Evolutionary conservation across 2,113 vertebrate species (phyloP).

Genomic region (Gopherus flavomarginatus): DNA sequence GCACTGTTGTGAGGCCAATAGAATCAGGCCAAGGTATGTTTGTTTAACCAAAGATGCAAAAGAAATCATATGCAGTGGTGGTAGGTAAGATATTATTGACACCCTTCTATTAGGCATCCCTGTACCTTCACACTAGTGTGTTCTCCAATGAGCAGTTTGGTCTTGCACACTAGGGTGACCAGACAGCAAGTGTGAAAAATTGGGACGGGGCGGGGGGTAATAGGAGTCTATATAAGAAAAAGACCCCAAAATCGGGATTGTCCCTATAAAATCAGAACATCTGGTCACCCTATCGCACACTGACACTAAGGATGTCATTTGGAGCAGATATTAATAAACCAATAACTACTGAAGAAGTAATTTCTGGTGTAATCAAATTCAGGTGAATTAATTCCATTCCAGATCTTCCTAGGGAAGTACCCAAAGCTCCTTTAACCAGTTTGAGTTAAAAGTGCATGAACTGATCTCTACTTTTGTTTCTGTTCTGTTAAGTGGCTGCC

Average conservation of each 20-base stretch:
- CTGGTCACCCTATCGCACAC: no score
- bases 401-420: constrained; percentile 56
- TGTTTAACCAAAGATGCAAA: background rate
- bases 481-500: constrained; percentile 70
- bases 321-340: constrained; percentile 51
- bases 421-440: constrained; percentile 31
- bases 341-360: constrained; percentile 48
- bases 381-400: constrained; percentile 52
- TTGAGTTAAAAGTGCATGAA: constrained; percentile 58
- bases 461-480: constrained; percentile 67
- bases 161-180: background rate
- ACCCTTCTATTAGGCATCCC: background rate
- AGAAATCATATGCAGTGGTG: background rate
- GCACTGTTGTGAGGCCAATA: background rate
- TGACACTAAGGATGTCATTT: background rate
- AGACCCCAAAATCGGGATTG: no score
- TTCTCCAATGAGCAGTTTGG: background rate
- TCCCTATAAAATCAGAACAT: no score
- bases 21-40: background rate
- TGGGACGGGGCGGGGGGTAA: no score
- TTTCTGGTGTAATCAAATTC: constrained; percentile 57
- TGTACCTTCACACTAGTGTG: background rate
- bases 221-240: no score
- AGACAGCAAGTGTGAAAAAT: no score
- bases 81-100: background rate